Evolutionary conservation across 2,797 vertebrate species (phyloP).

Genomic region (Siniperca undulata): DNA sequence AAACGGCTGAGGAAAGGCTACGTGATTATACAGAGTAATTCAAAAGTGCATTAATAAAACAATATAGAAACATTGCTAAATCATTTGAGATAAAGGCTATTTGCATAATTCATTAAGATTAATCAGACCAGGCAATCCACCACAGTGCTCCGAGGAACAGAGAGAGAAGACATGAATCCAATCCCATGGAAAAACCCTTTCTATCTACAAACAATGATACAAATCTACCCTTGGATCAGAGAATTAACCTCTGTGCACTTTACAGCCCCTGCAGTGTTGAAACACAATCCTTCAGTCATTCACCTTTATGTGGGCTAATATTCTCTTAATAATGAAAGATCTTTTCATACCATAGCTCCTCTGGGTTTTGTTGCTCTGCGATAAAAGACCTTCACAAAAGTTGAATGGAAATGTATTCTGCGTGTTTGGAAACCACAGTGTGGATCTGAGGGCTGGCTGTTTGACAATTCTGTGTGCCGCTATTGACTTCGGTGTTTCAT

Average conservation of each 20-base stretch:
- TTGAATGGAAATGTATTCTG: conserved; percentile 64
- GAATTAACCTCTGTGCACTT: conserved; percentile 85
- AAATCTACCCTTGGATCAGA: conserved; percentile 86
- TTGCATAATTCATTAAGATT: conserved; percentile 92
- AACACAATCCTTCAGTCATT: conserved; percentile 80
- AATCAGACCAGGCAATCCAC: conserved; percentile 86
- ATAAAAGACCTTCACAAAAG: conserved; percentile 75
- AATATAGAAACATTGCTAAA: conserved; percentile 89
- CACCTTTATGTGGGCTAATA: conserved; percentile 82
- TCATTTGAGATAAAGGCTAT: conserved; percentile 88
- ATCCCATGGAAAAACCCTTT: conserved; percentile 80
- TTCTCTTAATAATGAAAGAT: conserved; percentile 84
- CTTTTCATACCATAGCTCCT: conserved; percentile 71
- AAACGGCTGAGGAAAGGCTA: conserved; percentile 74
- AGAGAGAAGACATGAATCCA: conserved; percentile 73
- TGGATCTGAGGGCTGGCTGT: conserved; percentile 50
- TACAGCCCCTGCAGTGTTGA: conserved; percentile 78
- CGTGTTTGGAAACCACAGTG: conserved; percentile 59
- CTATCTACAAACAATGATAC: conserved; percentile 85
- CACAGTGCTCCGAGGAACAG: conserved; percentile 75
- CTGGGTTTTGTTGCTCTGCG: conserved; percentile 70
- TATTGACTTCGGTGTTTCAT: conserved; percentile 43
- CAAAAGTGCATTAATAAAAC: conserved; percentile 90
- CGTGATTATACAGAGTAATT: conserved; percentile 87
- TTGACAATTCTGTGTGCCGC: conserved; percentile 50